A percentile compares a stretch with the other conserved stretches of the same genome.
These are phyloP conservation scores for Limonius californicus DNA, from an alignment of 1,140 invertebrate genomes.

Conservation along the genomic window DNA sequence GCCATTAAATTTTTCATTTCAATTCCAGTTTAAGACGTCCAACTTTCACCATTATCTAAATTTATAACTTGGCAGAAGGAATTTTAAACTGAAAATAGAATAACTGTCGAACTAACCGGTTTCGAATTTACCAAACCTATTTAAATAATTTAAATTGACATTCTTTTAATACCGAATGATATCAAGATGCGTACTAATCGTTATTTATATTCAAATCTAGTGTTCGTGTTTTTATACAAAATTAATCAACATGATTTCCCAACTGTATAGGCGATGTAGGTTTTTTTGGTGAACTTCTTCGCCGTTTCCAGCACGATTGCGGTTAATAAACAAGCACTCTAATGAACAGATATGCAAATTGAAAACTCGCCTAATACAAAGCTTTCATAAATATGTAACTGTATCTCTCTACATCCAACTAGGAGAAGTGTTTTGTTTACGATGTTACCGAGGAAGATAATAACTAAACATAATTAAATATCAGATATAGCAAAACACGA, in stretches of 20 bases:
- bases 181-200: conserved; percentile 23
- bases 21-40: conserved; percentile 1
- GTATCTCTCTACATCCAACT: no score
- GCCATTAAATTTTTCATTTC: neutral
- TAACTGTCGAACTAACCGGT: conserved; percentile 37
- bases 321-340: neutral
- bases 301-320: neutral
- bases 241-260: conserved; percentile 12
- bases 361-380: neutral
- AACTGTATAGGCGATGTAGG: neutral
- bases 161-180: conserved; percentile 39
- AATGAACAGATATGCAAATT: conserved; percentile 11
- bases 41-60: conserved; percentile 43
- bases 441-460: no score
- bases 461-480: no score
- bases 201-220: conserved; percentile 15
- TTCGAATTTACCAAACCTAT: conserved; percentile 34
- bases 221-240: conserved; percentile 11
- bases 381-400: conserved; percentile 1
- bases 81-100: conserved; percentile 32
- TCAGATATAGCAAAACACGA: no score
- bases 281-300: neutral
- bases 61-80: conserved; percentile 39
- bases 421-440: no score
- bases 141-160: conserved; percentile 42